Evolutionary conservation across 2,797 vertebrate genomes (phyloP), one percentile per base, ranked within the genome.

Genomic region (Triplophysa bombifrons): DNA sequence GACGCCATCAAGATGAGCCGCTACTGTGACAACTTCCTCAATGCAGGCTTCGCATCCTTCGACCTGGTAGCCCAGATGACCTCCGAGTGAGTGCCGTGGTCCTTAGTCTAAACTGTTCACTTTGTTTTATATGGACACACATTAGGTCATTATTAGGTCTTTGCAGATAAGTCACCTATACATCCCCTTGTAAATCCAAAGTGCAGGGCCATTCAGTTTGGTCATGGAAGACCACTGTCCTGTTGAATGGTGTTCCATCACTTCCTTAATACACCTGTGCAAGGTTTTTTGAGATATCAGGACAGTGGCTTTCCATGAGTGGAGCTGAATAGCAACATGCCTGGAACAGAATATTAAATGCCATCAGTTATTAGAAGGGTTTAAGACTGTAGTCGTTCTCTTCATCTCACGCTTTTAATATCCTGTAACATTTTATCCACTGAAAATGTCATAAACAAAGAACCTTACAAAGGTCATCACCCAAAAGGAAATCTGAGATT

Each of bases 1-100:
- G 97, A 98, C 0, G 98, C 98, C 91, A 99, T 99, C 92, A 99
- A 99, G 94, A 99, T 99, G 98, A 97, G 96, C 83, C 95, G 98
- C 87, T 99, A 99, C 93, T 96, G 96, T 89, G 98, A 99, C 90
- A 99, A 96, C 92, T 99, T 99, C 8, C 88, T 98, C 91, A 98
- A 97, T 13, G 96, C 98, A 0, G 98, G 98, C 80, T 99, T 99
- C 65, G 95, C 97, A 60, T 98, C 98, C 87, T 99, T 99, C 72
- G 97, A 99, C 91, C 93, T 99, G 90, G 98, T 99, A 88, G 96
- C 98, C 50, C 98, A 98, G 91, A 99, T 99, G 96, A 99, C 98
- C 5, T 94, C 93, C 90, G 93, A 94, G 93, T 94, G 91, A 94
- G 93, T 94, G 78, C 55, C 13, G 22, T 38, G 6, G 60, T 63